These are phyloP conservation scores for Bombus turneri DNA, from an alignment of 1,140 invertebrate species.

Conservation along the genomic window DNA sequence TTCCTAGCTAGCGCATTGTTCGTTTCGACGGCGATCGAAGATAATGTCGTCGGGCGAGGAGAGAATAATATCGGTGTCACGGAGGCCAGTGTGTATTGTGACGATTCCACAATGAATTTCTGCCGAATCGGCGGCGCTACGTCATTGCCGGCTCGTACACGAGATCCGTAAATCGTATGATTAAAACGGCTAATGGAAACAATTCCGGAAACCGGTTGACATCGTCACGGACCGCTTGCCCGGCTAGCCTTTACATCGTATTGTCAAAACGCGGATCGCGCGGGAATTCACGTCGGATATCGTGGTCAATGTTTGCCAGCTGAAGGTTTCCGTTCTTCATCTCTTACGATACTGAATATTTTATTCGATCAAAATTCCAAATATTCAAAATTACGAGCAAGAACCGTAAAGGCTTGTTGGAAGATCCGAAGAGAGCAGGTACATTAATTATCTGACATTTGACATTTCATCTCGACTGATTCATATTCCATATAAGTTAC, in stretches of 20 bases:
- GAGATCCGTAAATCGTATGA: constrained; percentile 59
- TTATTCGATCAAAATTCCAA: background rate
- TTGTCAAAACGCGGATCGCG: constrained; percentile 46
- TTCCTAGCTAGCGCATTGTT: constrained; percentile 62
- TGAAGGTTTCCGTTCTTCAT: background rate
- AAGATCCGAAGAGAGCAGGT: background rate
- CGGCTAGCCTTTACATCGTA: constrained; percentile 33
- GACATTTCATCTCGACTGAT: background rate
- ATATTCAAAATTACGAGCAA: background rate
- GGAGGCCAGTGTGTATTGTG: constrained; percentile 42
- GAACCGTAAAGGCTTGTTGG: background rate
- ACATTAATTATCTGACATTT: background rate
- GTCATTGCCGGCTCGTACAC: constrained; percentile 39
- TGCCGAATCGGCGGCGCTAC: constrained; percentile 42
- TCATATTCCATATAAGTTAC: background rate
- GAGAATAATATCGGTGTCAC: constrained; percentile 64
- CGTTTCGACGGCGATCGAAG: constrained; percentile 57
- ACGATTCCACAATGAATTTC: constrained; percentile 57
- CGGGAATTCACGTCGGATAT: constrained; percentile 48
- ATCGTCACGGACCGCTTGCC: constrained; percentile 55
- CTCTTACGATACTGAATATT: background rate
- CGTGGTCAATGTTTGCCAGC: background rate
- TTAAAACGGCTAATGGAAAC: constrained; percentile 67
- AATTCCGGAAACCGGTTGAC: constrained; percentile 63
- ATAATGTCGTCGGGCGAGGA: constrained; percentile 56